A percentile compares a stretch with the other conserved stretches of the same genome.
Conservation (phyloP, 2,113 vertebrate species). For the Forbesichthys papilliferus region DNA sequence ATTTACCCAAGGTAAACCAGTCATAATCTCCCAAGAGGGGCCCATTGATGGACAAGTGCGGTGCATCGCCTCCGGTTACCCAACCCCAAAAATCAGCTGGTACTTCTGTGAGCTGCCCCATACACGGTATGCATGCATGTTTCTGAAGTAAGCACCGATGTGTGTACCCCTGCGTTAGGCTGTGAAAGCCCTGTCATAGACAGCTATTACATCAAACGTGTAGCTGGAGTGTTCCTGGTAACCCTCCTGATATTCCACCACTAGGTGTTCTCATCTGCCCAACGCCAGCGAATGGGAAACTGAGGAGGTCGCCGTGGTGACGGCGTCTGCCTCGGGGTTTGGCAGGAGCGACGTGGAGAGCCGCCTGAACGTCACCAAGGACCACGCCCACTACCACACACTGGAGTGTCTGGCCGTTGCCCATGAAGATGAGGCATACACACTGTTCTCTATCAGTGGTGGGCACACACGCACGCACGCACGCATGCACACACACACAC, state of each 20-base stretch:
- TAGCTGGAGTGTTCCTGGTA: too few relatives aligned
- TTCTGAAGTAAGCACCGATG: too few relatives aligned
- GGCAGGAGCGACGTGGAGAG: slow-evolving; percentile 88
- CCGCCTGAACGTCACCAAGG: slow-evolving; percentile 82
- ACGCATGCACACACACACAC: slow-evolving; percentile 15
- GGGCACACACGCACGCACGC: slow-evolving; percentile 29
- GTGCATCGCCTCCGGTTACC: slow-evolving; percentile 88
- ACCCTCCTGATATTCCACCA: background rate
- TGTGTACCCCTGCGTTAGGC: too few relatives aligned
- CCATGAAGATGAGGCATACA: slow-evolving; percentile 81
- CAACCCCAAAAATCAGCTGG: slow-evolving; percentile 91
- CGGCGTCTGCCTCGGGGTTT: slow-evolving; percentile 74
- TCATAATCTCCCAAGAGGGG: slow-evolving; percentile 86
- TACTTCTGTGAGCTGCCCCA: slow-evolving; percentile 86
- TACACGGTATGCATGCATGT: slow-evolving; percentile 76
- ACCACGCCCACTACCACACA: slow-evolving; percentile 79
- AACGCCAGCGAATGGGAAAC: slow-evolving; percentile 77
- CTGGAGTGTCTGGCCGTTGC: slow-evolving; percentile 90
- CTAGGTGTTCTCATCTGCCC: slow-evolving; percentile 81
- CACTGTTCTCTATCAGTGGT: slow-evolving; percentile 88
- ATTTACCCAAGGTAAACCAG: slow-evolving; percentile 84
- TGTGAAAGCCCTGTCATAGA: too few relatives aligned
- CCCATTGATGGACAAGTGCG: slow-evolving; percentile 87
- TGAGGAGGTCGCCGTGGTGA: slow-evolving; percentile 76
- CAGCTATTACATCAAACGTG: too few relatives aligned